A percentile compares a stretch with the other conserved stretches of the same genome.
Conservation (phyloP, 2,797 vertebrate species). For the Enteromius argenteus region DNA sequence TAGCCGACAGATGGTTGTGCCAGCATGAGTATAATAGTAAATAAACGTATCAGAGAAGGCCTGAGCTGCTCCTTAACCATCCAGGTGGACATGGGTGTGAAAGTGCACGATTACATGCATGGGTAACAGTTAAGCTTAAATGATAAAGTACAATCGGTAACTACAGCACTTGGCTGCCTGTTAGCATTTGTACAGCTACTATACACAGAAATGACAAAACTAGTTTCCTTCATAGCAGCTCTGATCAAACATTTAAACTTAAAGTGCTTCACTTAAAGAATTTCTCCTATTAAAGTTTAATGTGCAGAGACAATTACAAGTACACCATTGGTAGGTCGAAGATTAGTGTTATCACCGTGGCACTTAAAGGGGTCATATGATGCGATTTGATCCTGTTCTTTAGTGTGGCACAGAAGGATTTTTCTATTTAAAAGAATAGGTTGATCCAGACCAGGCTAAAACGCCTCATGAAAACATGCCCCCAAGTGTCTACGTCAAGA, state of each 20-base stretch:
- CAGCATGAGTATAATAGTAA: constrained; percentile 54
- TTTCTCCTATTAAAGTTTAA: background rate
- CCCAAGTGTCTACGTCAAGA: too few species aligned
- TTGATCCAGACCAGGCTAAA: too few species aligned
- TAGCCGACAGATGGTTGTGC: constrained; percentile 48
- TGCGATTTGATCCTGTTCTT: too few species aligned
- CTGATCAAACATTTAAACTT: background rate
- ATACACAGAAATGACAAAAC: background rate
- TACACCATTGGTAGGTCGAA: background rate
- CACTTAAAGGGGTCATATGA: background rate
- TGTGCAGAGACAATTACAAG: background rate
- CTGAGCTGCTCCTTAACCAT: constrained; percentile 40
- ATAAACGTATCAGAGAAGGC: constrained; percentile 46
- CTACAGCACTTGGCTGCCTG: background rate
- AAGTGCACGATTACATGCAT: constrained; percentile 31
- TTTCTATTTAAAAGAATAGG: too few species aligned
- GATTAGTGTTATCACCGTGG: background rate
- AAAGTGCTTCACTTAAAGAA: constrained; percentile 14
- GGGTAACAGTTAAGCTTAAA: constrained; percentile 1
- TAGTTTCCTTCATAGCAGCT: background rate
- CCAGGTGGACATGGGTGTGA: constrained; percentile 44
- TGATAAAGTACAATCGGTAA: background rate
- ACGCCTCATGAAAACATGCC: too few species aligned
- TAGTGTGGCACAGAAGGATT: too few species aligned
- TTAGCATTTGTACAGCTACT: background rate